Evolutionary conservation across 2,888 invertebrate genomes (phyloP).

Genomic region (Bombylius discolor): DNA sequence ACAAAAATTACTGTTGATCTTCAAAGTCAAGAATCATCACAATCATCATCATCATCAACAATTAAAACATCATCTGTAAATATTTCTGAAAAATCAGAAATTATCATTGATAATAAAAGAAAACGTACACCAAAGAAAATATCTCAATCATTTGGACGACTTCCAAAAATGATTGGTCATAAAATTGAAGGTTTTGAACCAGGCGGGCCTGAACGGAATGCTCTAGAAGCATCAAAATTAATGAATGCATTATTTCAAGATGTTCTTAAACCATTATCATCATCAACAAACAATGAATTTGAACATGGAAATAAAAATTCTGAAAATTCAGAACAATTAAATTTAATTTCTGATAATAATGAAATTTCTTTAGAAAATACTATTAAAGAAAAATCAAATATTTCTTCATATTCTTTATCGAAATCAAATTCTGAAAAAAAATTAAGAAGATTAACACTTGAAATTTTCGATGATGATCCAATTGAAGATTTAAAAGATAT

Average conservation of each 20-base stretch:
- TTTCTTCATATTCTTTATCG: neutral
- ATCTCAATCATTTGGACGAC: neutral
- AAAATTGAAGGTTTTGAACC: constrained; percentile 12
- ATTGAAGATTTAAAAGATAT: neutral
- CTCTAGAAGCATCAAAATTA: constrained; percentile 6
- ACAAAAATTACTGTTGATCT: too few relatives aligned
- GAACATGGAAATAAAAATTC: neutral
- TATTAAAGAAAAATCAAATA: neutral
- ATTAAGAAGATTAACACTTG: too few relatives aligned
- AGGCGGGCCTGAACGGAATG: neutral
- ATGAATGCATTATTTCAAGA: constrained; percentile 10
- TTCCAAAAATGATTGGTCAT: constrained; percentile 8
- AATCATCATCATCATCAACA: too few relatives aligned
- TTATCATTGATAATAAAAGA: too few relatives aligned
- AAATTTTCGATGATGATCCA: neutral
- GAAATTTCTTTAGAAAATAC: neutral
- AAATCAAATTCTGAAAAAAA: too few relatives aligned
- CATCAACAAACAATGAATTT: neutral
- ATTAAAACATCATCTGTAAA: too few relatives aligned
- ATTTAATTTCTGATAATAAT: neutral
- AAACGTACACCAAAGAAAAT: too few relatives aligned
- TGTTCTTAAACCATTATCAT: neutral
- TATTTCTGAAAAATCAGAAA: too few relatives aligned
- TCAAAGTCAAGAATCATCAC: too few relatives aligned
- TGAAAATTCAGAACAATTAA: neutral